Conservation (phyloP, 1,140 invertebrate genomes). For the Myzus persicae region DNA sequence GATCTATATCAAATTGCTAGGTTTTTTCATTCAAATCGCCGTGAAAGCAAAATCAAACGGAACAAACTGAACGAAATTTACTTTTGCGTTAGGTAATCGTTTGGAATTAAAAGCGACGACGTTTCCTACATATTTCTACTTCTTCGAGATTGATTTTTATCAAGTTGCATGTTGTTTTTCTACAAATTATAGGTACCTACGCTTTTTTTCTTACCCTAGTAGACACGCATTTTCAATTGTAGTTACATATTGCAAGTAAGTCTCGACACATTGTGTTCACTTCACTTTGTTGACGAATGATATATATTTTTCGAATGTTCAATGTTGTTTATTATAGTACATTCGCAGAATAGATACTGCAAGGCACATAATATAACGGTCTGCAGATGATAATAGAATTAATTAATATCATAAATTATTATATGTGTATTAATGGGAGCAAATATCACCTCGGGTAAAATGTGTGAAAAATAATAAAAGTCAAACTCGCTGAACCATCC, state of each 20-base stretch:
- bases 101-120: background rate
- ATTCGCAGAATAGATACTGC: background rate
- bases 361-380: background rate
- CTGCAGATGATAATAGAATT: background rate
- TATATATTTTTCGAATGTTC: background rate
- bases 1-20: conserved; percentile 44
- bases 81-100: background rate
- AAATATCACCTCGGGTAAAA: background rate
- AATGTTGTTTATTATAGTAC: no score
- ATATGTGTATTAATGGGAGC: background rate
- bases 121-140: background rate
- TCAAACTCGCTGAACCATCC: background rate
- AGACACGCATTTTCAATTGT: background rate
- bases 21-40: conserved; percentile 32
- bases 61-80: conserved; percentile 38
- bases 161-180: background rate
- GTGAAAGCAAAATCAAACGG: conserved; percentile 46
- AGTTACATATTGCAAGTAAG: background rate
- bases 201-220: background rate
- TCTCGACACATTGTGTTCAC: background rate
- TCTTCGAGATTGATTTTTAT: background rate
- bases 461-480: background rate
- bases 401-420: background rate
- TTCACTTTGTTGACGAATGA: no score
- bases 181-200: conserved; percentile 11